Evolutionary conservation across 2,888 invertebrate genomes (phyloP), one percentile per base, ranked within the genome.

Genomic region (Saturnia pavonia): DNA sequence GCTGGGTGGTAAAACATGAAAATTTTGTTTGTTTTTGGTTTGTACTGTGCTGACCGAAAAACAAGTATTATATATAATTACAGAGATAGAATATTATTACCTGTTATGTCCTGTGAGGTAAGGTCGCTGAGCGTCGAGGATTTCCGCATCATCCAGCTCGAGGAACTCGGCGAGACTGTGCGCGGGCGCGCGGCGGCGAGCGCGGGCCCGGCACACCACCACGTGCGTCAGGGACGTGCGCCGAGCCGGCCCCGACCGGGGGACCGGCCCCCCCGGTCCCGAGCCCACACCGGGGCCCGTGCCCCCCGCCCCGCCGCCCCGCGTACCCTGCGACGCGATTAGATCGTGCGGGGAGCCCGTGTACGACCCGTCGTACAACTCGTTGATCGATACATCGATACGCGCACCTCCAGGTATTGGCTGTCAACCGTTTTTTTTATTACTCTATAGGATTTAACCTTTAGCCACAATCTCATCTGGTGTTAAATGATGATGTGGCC

Each of bases 311-410:
- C 89, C 76, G 87, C 96, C 77, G 96, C 91, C 42, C 96, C 97
- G 11, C 95, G 96, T 97, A 87, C 74, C 97, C 95, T 77, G 97
- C 95, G 76, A 97, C 95, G 97, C 96, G 69, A 97, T 97, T 75
- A 98, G 94, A 89, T 98, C 98, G 85, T 97, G 97, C 0, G 99
- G 98, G 63, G 98, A 98, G 7, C 99, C 99, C 16, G 97, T 97
- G 90, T 99, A 99, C 0, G 98, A 98, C 0, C 99, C 99, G 91
- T 99, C 99, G 90, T 98, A 99, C 73, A 97, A 93, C 88, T 99
- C 98, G 91, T 99, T 99, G 78, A 99, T 97, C 0, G 98, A 97
- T 1, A 99, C 99, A 91, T 99, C 99, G 77, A 99, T 97, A 72
- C 98, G 95, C 60, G 98, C 98, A 73, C 98, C 97, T 80, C 95